phyloP scores from a whole-genome alignment of 2,113 vertebrate species.

The Rhinolophus ferrumequinum region DNA sequence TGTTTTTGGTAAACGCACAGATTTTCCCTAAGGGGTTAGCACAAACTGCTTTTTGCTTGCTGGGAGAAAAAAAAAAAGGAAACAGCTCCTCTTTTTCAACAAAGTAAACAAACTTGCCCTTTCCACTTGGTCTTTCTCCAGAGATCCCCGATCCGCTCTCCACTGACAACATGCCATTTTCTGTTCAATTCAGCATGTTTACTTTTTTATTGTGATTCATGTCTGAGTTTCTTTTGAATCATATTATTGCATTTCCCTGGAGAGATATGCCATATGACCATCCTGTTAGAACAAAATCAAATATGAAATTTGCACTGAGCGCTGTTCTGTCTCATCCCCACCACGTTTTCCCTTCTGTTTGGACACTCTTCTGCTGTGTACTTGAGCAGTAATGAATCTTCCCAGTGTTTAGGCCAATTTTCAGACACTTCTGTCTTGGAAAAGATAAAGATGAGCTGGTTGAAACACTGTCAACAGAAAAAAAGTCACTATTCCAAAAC shows the following conservation, averaged over 20 bases:
- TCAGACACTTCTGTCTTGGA: slow-evolving; percentile 45
- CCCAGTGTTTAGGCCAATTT: background rate
- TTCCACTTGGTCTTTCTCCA: slow-evolving; percentile 14
- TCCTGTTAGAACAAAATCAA: slow-evolving; percentile 80
- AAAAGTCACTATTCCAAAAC: slow-evolving; percentile 24
- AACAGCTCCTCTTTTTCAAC: background rate
- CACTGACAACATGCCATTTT: slow-evolving; percentile 64
- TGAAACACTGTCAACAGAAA: slow-evolving; percentile 53
- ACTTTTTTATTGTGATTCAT: slow-evolving; percentile 80
- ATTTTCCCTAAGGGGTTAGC: background rate
- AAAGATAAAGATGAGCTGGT: slow-evolving; percentile 50
- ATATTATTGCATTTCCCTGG: slow-evolving; percentile 75
- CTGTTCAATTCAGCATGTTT: slow-evolving; percentile 72
- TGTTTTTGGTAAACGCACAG: background rate
- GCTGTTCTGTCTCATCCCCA: background rate
- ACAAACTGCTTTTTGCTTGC: background rate
- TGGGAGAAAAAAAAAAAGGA: background rate
- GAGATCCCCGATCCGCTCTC: slow-evolving; percentile 52
- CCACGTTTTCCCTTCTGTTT: slow-evolving; percentile 66
- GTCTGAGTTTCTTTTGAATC: slow-evolving; percentile 76
- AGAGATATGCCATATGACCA: slow-evolving; percentile 76
- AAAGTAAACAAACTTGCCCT: slow-evolving; percentile 53
- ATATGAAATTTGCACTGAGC: slow-evolving; percentile 72
- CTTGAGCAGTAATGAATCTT: slow-evolving; percentile 56
- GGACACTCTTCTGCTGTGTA: slow-evolving; percentile 61